phyloP scores from a whole-genome alignment of 2,113 vertebrate species.

The Steatornis caripensis region DNA sequence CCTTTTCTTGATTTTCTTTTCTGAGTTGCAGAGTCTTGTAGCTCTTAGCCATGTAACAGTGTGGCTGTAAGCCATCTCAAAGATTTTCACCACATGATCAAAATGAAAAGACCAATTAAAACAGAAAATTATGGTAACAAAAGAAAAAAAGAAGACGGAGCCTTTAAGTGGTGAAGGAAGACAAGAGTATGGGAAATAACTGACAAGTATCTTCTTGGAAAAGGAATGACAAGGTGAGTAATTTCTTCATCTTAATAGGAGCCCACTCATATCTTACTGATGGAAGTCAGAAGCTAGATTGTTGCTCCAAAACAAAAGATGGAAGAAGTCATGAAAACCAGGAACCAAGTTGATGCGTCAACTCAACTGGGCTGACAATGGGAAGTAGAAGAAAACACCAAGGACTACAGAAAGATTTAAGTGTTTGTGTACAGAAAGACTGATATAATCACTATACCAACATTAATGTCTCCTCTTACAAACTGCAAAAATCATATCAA shows the following conservation, averaged over 20 bases:
- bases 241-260: neutral
- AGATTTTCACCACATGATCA: neutral
- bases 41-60: neutral
- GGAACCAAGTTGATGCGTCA: neutral
- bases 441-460: neutral
- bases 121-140: neutral
- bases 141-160: neutral
- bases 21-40: neutral
- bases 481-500: neutral
- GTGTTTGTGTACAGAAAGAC: neutral
- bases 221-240: neutral
- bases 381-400: neutral
- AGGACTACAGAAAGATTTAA: neutral
- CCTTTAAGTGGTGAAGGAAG: neutral
- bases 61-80: neutral
- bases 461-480: neutral
- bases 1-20: neutral
- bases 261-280: neutral
- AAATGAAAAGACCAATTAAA: neutral
- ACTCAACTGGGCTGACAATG: neutral
- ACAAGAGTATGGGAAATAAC: neutral
- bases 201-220: neutral
- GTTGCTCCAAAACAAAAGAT: neutral
- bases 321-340: neutral
- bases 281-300: neutral